Conservation (phyloP, 2,797 vertebrate genomes). For the Ataeniobius toweri region DNA sequence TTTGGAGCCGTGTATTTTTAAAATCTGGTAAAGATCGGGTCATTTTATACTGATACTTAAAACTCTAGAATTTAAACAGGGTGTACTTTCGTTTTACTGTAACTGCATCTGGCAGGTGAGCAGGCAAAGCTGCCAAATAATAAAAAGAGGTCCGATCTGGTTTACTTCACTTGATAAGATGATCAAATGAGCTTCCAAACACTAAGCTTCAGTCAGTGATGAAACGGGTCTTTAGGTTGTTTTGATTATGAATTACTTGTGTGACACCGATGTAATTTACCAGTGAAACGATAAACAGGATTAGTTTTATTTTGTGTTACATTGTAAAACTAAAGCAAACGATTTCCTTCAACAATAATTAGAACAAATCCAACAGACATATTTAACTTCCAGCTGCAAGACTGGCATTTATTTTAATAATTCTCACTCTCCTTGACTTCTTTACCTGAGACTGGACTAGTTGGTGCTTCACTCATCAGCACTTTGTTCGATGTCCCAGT, state of each 20-base stretch:
- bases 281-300: neutral
- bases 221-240: neutral
- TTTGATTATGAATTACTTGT: neutral
- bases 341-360: neutral
- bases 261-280: neutral
- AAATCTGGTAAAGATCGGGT: neutral
- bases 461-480: constrained; percentile 33
- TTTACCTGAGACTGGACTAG: constrained; percentile 9
- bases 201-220: neutral
- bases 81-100: neutral
- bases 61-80: neutral
- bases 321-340: neutral
- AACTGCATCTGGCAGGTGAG: neutral
- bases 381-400: neutral
- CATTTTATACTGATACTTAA: neutral
- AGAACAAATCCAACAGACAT: neutral
- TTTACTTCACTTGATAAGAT: neutral
- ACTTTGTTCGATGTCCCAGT: constrained; percentile 31
- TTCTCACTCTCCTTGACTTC: neutral
- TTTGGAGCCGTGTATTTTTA: neutral
- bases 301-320: neutral
- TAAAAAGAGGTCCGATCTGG: neutral
- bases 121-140: neutral
- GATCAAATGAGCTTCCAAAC: neutral
- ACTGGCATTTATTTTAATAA: neutral